phyloP scores from a whole-genome alignment of 2,888 invertebrate genomes.

The Melanotus villosus region DNA sequence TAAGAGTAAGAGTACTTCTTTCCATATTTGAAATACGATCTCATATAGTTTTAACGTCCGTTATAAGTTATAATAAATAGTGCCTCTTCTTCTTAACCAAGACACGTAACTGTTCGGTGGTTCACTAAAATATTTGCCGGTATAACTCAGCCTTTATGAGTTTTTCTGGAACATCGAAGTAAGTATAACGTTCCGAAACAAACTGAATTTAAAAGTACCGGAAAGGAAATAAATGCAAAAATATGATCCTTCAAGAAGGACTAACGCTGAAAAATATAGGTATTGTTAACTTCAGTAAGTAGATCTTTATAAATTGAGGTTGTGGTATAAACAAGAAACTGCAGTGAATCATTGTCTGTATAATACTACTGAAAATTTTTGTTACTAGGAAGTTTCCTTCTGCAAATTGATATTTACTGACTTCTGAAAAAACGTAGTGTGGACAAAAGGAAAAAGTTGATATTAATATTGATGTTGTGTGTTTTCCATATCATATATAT shows the following conservation, averaged over 20 bases:
- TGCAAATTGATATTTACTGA: too few species aligned
- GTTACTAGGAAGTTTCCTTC: too few species aligned
- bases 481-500: too few species aligned
- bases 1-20: too few species aligned
- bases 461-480: too few species aligned
- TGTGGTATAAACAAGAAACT: not conserved
- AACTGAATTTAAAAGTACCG: slow-evolving; percentile 1
- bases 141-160: not conserved
- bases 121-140: not conserved
- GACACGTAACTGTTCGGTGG: slow-evolving; percentile 3
- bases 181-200: not conserved
- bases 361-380: too few species aligned
- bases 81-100: not conserved
- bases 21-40: too few species aligned
- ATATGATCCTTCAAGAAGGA: not conserved
- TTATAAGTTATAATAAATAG: too few species aligned
- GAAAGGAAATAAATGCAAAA: slow-evolving; percentile 2
- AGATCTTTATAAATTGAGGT: not conserved
- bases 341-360: not conserved
- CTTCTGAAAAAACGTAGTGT: not conserved
- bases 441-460: too few species aligned
- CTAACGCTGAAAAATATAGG: not conserved
- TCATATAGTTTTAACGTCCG: too few species aligned
- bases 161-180: not conserved
- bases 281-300: not conserved